These are phyloP conservation scores for Scaptomyza tumidula DNA, from an alignment of 2,888 invertebrate genomes.

Conservation along the genomic window DNA sequence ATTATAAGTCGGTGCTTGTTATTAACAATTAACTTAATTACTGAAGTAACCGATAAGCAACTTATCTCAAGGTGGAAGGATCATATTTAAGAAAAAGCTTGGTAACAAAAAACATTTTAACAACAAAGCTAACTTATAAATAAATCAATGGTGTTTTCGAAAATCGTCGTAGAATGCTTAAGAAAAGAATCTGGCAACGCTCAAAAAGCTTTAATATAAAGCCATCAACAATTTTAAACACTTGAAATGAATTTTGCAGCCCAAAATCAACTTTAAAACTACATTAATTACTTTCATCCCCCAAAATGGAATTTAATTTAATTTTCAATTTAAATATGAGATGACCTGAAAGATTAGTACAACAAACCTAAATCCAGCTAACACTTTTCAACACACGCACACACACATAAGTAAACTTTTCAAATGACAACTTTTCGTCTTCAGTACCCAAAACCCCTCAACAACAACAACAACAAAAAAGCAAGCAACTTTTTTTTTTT, in stretches of 20 bases:
- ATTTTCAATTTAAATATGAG: conserved; percentile 30
- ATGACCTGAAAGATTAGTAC: conserved; percentile 50
- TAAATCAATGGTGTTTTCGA: too few relatives aligned
- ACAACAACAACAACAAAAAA: conserved; percentile 9
- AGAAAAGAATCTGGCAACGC: neutral
- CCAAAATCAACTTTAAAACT: too few relatives aligned
- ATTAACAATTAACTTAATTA: conserved; percentile 40
- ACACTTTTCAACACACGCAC: conserved; percentile 15
- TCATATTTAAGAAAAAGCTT: neutral
- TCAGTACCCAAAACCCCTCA: conserved; percentile 8
- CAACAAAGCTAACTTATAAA: conserved; percentile 1
- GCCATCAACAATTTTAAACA: too few relatives aligned
- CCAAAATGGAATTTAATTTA: conserved; percentile 17
- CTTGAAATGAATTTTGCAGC: too few relatives aligned
- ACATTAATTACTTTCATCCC: conserved; percentile 8
- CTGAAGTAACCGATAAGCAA: conserved; percentile 11
- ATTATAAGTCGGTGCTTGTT: conserved; percentile 15
- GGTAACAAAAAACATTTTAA: neutral
- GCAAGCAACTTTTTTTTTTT: conserved; percentile 36
- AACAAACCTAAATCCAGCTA: conserved; percentile 16
- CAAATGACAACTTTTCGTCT: conserved; percentile 73
- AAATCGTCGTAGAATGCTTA: too few relatives aligned
- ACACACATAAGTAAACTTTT: conserved; percentile 59
- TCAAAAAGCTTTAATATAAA: neutral
- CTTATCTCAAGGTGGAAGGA: neutral